These are phyloP conservation scores for Drosophila mojavensis DNA, from an alignment of 1,140 invertebrate species.

Conservation along the genomic window DNA sequence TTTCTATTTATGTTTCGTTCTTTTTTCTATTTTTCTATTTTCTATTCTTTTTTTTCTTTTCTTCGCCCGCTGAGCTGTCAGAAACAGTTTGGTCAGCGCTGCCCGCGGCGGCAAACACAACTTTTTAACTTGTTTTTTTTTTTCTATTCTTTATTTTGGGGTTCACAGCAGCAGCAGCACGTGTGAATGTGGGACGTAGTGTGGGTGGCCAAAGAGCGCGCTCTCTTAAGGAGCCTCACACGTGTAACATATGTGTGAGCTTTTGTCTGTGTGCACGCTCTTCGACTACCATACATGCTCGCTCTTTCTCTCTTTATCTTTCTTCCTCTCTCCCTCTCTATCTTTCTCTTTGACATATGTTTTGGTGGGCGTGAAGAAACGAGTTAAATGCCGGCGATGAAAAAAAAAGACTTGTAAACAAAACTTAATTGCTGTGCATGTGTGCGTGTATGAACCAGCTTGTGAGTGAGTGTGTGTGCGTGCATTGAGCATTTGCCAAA, in stretches of 20 bases:
- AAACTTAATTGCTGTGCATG: constrained; percentile 57
- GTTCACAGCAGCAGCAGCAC: constrained; percentile 20
- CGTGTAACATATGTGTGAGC: constrained; percentile 49
- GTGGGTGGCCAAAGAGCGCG: constrained; percentile 9
- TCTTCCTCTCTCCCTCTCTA: constrained; percentile 28
- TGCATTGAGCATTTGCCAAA: constrained; percentile 43
- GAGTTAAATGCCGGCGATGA: constrained; percentile 70
- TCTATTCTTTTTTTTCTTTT: not conserved
- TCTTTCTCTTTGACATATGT: constrained; percentile 51
- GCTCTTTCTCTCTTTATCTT: constrained; percentile 14
- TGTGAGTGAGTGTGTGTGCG: constrained; percentile 11
- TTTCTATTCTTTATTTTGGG: constrained; percentile 3
- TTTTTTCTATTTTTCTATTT: not conserved
- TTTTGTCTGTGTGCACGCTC: constrained; percentile 19
- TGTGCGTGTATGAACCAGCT: not conserved
- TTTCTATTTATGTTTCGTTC: not conserved
- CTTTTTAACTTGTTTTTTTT: constrained; percentile 13
- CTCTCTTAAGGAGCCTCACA: constrained; percentile 34
- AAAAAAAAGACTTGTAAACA: constrained; percentile 70
- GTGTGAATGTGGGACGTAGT: not conserved
- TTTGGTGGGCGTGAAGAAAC: constrained; percentile 66
- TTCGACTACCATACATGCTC: not conserved
- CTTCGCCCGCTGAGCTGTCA: constrained; percentile 34
- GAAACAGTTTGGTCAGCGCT: constrained; percentile 36
- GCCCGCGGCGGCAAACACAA: constrained; percentile 9